A percentile compares a stretch with the other conserved stretches of the same genome.
Evolutionary conservation across 2,113 vertebrate species (phyloP).

Genomic region (Zosterops pallidus): DNA sequence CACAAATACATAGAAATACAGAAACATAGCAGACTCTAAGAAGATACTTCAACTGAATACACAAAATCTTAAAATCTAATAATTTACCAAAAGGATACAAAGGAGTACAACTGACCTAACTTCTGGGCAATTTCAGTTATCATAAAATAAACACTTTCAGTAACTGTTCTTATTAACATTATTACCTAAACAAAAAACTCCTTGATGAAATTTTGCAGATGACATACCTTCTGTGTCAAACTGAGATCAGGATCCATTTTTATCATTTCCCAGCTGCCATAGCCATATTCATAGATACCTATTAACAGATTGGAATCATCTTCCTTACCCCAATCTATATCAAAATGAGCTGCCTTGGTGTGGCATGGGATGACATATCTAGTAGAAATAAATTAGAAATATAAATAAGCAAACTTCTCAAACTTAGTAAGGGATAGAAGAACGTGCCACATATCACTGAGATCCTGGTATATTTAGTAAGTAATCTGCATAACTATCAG

Average conservation of each 20-base stretch:
- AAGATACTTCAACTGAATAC: background rate
- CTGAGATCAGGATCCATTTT: conserved; percentile 99
- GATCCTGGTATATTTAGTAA: background rate
- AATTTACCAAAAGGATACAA: background rate
- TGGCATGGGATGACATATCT: conserved; percentile 95
- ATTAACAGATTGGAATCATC: conserved; percentile 96
- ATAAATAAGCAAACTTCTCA: background rate
- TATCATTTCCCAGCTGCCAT: conserved; percentile 99
- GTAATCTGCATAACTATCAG: background rate
- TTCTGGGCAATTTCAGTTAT: background rate
- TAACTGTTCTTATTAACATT: background rate
- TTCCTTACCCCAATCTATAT: conserved; percentile 96
- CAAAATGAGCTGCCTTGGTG: conserved; percentile 97
- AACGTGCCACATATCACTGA: background rate
- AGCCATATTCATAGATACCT: conserved; percentile 98
- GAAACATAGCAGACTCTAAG: background rate
- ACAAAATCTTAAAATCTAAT: conserved; percentile 9
- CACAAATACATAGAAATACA: background rate
- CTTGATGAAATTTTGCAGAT: background rate
- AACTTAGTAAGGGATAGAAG: background rate
- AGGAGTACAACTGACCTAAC: background rate
- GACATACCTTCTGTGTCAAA: conserved; percentile 92
- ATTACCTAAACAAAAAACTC: background rate
- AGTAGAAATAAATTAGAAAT: background rate
- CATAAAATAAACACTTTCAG: background rate